Evolutionary conservation across 2,113 vertebrate species (phyloP), one percentile per base, ranked within the genome.

Genomic region (Pitta sordida): DNA sequence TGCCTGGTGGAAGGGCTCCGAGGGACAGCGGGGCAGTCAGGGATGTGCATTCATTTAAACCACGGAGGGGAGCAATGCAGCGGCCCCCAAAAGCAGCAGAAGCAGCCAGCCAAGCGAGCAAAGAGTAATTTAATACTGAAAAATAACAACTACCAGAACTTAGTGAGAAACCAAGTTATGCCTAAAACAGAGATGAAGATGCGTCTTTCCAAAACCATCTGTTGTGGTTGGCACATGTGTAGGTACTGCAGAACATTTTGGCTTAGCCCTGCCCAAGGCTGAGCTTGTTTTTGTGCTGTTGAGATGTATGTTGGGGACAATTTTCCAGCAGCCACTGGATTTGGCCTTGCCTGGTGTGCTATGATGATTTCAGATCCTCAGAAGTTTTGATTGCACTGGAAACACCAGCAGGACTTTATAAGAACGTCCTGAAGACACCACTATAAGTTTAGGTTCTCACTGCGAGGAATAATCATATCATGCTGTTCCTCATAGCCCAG

Each of bases 1-100:
- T 9, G 4, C 0, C 0, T 4, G 26, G 23, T 71, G 36, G 15
- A 23, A 60, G 29, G 29, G 41, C 24, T 79, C 63, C 0, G 0
- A 84, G 34, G 49, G 62, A 48, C 49, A 73, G 32, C 1, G 1
- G 27, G 36, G 30, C 10, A 32, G 17, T 18, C 49, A 34, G 81
- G 58, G 46, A 27, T 68, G 44, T 55, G 39, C 36, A 30, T 36
- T 36, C 43, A 34, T 69, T 65, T 24, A 58, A 65, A 65, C 0
- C 3, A 14, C 20, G 58, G 24, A 1, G 1, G 24, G 34, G 32
- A 80, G 36, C 49, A 83, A 29, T 3, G n/a, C 48, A 70, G 65
- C 58, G 52, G 7, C 32, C 70, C 26, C 27, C 56, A 67, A 88
- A 34, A 30, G 26, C 32, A 63, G 46, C 52, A 83, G 67, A 21